Conservation (phyloP, 1,140 invertebrate genomes). For the Brevipalpus yothersi region DNA sequence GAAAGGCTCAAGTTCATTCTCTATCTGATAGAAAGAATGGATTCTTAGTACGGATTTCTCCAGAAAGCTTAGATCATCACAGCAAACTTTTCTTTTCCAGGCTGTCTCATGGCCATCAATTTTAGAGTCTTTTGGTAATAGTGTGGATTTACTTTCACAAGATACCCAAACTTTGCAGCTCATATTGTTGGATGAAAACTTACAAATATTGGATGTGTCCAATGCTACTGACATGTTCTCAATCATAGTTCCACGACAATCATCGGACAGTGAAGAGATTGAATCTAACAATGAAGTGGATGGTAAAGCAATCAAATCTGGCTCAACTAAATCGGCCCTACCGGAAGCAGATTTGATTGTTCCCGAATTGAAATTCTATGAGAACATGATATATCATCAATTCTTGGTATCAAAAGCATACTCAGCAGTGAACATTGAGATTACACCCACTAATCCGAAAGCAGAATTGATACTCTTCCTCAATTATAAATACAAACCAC, state of each 20-base stretch:
- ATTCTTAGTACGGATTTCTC: background rate
- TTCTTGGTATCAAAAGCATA: constrained; percentile 16
- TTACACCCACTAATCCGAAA: constrained; percentile 12
- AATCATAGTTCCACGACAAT: constrained; percentile 14
- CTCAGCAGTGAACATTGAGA: constrained; percentile 16
- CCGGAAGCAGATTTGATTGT: constrained; percentile 12
- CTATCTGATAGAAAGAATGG: background rate
- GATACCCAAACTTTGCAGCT: constrained; percentile 16
- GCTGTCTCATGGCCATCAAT: constrained; percentile 17
- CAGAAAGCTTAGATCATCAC: background rate
- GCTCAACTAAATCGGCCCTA: background rate
- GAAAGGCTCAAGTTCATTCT: too few relatives aligned
- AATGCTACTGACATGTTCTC: constrained; percentile 13
- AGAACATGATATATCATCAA: constrained; percentile 16
- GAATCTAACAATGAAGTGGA: constrained; percentile 3
- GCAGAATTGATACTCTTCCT: constrained; percentile 13
- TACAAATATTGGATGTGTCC: constrained; percentile 12
- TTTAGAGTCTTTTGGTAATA: constrained; percentile 15
- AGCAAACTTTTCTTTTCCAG: constrained; percentile 1
- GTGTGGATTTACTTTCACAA: constrained; percentile 15
- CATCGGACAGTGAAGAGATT: constrained; percentile 5
- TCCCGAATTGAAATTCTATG: constrained; percentile 13
- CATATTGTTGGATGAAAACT: constrained; percentile 13
- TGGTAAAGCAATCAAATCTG: background rate
- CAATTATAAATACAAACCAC: constrained; percentile 14